Evolutionary conservation across 2,797 vertebrate species (phyloP).

Genomic region (Artibeus jamaicensis): DNA sequence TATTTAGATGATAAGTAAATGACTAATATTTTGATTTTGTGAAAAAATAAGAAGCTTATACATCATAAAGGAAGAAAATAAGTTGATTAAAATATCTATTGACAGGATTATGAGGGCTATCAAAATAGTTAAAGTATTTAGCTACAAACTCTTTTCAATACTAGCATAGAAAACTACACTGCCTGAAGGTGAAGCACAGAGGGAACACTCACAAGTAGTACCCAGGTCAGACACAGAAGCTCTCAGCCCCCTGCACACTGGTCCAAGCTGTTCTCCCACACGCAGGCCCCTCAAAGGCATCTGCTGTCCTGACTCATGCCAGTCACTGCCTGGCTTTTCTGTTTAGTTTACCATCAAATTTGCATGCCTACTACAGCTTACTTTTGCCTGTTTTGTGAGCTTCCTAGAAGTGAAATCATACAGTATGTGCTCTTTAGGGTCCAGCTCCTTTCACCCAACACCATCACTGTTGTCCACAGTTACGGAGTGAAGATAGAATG

Average conservation of each 20-base stretch:
- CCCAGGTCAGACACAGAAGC: not conserved
- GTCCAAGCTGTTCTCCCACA: no score
- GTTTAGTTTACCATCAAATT: not conserved
- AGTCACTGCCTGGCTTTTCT: not conserved
- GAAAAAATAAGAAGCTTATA: not conserved
- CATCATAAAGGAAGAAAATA: not conserved
- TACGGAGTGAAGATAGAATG: not conserved
- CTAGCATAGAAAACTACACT: no score
- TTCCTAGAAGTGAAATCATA: not conserved
- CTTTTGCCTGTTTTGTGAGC: not conserved
- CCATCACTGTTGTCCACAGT: not conserved
- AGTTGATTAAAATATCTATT: not conserved
- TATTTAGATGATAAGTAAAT: not conserved
- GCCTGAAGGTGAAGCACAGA: rapidly evolving
- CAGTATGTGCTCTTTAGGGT: not conserved
- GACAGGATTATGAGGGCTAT: not conserved
- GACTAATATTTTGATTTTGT: not conserved
- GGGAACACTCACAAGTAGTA: rapidly evolving
- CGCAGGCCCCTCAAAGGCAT: not conserved
- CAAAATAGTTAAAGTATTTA: not conserved
- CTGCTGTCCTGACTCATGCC: not conserved
- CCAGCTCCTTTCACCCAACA: not conserved
- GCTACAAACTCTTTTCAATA: not conserved
- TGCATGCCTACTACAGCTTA: not conserved
- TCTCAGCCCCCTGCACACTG: no score